phyloP scores from a whole-genome alignment of 2,113 vertebrate genomes.

The Oreochromis spilurus region DNA sequence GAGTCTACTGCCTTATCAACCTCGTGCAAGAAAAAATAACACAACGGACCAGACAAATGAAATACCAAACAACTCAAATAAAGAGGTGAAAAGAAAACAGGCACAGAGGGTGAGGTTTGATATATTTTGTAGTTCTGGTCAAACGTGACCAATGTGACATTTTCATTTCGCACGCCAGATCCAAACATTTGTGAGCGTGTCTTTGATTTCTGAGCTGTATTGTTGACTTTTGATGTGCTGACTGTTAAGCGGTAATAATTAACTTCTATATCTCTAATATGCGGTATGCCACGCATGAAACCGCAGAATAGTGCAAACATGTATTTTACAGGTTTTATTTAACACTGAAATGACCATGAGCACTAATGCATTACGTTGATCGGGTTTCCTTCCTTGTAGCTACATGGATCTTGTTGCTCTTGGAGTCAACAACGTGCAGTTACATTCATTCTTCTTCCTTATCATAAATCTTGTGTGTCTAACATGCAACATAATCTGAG shows the following conservation, averaged over 20 bases:
- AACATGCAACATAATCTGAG: not conserved
- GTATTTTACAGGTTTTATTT: not conserved
- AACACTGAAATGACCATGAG: not conserved
- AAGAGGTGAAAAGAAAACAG: not conserved
- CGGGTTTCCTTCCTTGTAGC: not conserved
- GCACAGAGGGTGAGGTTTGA: not conserved
- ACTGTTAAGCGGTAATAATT: not conserved
- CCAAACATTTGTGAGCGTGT: not conserved
- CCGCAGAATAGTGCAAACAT: not conserved
- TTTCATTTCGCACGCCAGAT: not conserved
- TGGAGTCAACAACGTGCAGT: not conserved
- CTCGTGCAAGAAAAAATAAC: not conserved
- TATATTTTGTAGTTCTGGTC: not conserved
- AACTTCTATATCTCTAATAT: not conserved
- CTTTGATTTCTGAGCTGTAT: not conserved
- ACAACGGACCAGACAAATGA: not conserved
- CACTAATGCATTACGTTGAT: not conserved
- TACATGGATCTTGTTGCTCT: not conserved
- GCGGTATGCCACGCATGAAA: not conserved
- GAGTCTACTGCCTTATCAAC: not conserved
- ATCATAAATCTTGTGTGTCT: not conserved
- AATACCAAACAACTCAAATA: not conserved
- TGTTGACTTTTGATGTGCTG: not conserved
- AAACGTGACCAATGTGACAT: fast-evolving
- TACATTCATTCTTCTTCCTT: not conserved